Evolutionary conservation across 2,797 vertebrate species (phyloP).

Genomic region (Notoglanidium macrostoma): DNA sequence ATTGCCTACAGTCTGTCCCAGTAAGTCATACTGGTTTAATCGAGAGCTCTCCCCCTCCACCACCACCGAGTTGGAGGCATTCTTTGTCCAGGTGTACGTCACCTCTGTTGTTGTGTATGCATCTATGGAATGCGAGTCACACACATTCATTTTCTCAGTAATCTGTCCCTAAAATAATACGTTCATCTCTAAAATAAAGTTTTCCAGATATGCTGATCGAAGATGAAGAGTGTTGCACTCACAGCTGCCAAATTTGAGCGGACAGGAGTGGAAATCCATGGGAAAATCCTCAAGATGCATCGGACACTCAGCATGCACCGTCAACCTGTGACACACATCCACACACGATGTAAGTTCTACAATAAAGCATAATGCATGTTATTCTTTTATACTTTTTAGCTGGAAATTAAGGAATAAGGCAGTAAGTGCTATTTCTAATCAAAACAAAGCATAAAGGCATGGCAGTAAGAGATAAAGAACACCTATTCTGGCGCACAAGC

Average conservation of each 20-base stretch:
- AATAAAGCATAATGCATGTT: not conserved
- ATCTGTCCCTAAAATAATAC: not conserved
- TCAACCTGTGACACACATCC: constrained; percentile 81
- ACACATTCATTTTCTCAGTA: not conserved
- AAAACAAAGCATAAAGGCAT: not conserved
- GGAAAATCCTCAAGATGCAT: constrained; percentile 99
- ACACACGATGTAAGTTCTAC: not conserved
- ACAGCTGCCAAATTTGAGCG: constrained; percentile 99
- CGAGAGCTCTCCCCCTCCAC: constrained; percentile 95
- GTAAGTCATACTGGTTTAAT: constrained; percentile 94
- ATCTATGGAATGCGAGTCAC: constrained; percentile 73
- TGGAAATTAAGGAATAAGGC: not conserved
- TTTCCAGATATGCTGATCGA: not conserved
- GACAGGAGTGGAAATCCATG: constrained; percentile 99
- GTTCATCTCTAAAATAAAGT: not conserved
- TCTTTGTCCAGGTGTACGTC: constrained; percentile 93
- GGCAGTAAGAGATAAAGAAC: not conserved
- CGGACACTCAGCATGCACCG: constrained; percentile 98
- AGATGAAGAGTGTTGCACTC: constrained; percentile 75
- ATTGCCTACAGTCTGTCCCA: constrained; percentile 94
- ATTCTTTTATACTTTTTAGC: not conserved
- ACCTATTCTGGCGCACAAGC: not conserved
- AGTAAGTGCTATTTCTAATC: not conserved
- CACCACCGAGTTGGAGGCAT: constrained; percentile 93
- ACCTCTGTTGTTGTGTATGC: constrained; percentile 97